Base-by-base conservation (phyloP, 2,888 invertebrate genomes). In the Saturnia pavonia region DNA sequence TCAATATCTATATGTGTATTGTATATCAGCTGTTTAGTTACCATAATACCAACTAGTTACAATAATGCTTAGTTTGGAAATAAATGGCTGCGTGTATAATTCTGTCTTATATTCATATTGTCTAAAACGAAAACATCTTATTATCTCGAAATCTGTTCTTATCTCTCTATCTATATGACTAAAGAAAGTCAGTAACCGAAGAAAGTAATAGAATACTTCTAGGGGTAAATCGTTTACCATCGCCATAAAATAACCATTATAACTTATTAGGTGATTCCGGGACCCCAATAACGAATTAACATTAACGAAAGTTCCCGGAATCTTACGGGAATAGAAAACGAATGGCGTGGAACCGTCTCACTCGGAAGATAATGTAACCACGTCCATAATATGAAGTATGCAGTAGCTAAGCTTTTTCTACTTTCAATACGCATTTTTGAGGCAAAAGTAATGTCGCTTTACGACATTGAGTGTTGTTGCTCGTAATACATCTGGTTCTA, bases 221-320 rank as follows among this genome's bases (percentile, higher is more conserved):
- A 1, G n/a, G 19, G 22, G 9, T 12, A 40, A 65, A 65, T 40
- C 65, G 65, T 65, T 65, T 65, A 40, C 9, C 40, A 19, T 40
- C 19, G 40, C n/a, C 65, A 40, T 65, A 40, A 65, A 65, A 65
- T 65, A 65, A 65, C 65, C 65, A 40, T 65, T 65, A 65, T 65
- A 65, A 65, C 40, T 65, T 65, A 65, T 65, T 65, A 65, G 65
- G 65, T 65, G 65, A 65, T 65, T 65, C 65, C 40, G 65, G 65
- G 34, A 40, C 65, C 65, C 65, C 65, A 65, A 65, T 65, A 65
- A 65, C n/a, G 65, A 65, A 65, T 65, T 65, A 65, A 65, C 65
- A 65, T 65, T 40, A 40, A n/a, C 65, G 19, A 40, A 65, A 65
- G 65, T 65, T 65, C 57, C 57, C 27, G 57, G 14, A 65, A 65